Conservation (phyloP, 2,888 invertebrate genomes). For the Lithodes maja region DNA sequence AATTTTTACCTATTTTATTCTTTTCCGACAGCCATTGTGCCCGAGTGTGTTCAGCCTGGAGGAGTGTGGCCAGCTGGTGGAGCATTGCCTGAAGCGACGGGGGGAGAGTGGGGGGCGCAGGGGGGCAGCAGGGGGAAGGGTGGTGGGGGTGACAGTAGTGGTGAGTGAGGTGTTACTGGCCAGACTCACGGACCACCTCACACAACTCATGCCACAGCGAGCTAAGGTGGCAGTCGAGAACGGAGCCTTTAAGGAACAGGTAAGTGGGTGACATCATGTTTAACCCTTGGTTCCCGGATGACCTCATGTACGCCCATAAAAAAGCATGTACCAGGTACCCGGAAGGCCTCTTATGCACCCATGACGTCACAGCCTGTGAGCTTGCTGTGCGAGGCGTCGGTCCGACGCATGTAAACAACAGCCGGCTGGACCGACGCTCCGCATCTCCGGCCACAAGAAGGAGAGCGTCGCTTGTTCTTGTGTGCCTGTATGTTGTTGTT, state of each 20-base stretch:
- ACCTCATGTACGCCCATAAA: no score
- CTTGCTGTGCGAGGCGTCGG: no score
- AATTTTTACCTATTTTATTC: conserved; percentile 11
- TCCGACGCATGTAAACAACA: no score
- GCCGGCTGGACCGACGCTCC: no score
- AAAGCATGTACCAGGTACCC: no score
- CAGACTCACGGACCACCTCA: conserved; percentile 81
- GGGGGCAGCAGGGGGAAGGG: neutral
- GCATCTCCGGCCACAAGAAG: no score
- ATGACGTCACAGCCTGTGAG: no score
- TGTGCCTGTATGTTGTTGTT: no score
- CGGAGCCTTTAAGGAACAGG: conserved; percentile 64
- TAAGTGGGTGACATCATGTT: neutral
- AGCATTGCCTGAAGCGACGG: conserved; percentile 50
- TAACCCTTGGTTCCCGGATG: no score
- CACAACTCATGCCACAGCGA: conserved; percentile 81
- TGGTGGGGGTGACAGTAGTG: conserved; percentile 75
- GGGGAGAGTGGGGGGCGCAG: conserved; percentile 54
- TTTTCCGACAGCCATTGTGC: conserved; percentile 79
- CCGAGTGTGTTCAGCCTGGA: conserved; percentile 87
- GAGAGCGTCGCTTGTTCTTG: no score
- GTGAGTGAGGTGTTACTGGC: conserved; percentile 81
- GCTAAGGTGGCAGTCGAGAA: conserved; percentile 72
- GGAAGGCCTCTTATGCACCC: no score
- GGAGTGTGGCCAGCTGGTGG: conserved; percentile 84